Evolutionary conservation across 2,888 invertebrate genomes (phyloP), one percentile per base, ranked within the genome.

Genomic region (Margaritifera margaritifera): DNA sequence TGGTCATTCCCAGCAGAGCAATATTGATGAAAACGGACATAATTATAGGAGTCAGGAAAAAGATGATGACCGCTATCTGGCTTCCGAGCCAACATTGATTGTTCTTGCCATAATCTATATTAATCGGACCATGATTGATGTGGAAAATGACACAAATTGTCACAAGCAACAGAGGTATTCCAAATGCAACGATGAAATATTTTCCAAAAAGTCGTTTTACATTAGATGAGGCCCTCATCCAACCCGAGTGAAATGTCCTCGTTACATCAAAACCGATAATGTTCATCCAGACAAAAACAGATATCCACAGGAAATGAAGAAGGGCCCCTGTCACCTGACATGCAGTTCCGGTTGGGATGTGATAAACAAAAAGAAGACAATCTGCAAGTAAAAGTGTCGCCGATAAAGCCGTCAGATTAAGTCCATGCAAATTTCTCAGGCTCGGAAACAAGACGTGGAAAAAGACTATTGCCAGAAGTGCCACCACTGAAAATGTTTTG

Each of bases 201-300:
- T 50, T 53, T n/a, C 62, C 19, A 53, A 69, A 72, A 18, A 52
- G 51, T 54, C 62, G 65, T 4, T 51, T 15, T 3, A 60, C 56
- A 31, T 66, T 60, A 22, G 51, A 51, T 22, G 58, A 53, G 11
- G 61, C 24, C 0, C 53, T 19, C 50, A 64, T 31, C 15, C 51
- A 31, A 50, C 66, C 66, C 1, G 66, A 18, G 11, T 52, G 6
- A 52, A 72, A 66, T 50, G 60, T 60, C 6, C 65, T 24, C 6
- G 72, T 55, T 69, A 72, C 69, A 54, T 72, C 69, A 42, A 53
- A 42, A 18, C 69, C 72, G 22, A 72, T 72, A 20, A 68, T 61
- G 55, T 62, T 66, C 61, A 66, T 62, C 72, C 72, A 72, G n/a
- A 56, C 63, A 53, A 72, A 72, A 59, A 61, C 66, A 15, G 52